A percentile compares a stretch with the other conserved stretches of the same genome.
Conservation (phyloP, 2,888 invertebrate species). For the Sclerodermus sp. region DNA sequence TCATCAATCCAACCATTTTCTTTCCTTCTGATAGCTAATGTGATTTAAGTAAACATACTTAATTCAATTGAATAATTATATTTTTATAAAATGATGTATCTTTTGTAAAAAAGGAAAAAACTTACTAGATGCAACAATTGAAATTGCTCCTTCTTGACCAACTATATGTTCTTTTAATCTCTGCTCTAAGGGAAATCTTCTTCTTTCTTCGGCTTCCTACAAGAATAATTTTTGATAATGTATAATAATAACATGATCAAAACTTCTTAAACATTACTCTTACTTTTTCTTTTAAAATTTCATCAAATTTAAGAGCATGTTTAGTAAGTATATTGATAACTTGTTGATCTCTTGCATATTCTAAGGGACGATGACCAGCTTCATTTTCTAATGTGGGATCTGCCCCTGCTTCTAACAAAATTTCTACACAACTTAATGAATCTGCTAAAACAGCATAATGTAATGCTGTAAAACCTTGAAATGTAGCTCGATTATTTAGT, state of each 20-base stretch:
- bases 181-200: constrained; percentile 81
- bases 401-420: constrained; percentile 73
- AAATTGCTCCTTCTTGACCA: constrained; percentile 82
- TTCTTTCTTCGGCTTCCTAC: constrained; percentile 75
- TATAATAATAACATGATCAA: not conserved
- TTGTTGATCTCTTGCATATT: constrained; percentile 71
- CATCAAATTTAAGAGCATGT: constrained; percentile 58
- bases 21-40: constrained; percentile 84
- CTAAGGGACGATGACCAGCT: constrained; percentile 73
- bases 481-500: constrained; percentile 73
- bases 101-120: constrained; percentile 10
- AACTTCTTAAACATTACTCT: not conserved
- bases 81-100: not conserved
- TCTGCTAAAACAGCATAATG: constrained; percentile 86
- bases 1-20: constrained; percentile 94
- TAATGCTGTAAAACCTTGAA: constrained; percentile 82
- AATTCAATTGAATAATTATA: not conserved
- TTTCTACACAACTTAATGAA: constrained; percentile 65
- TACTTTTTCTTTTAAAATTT: constrained; percentile 48
- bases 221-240: constrained; percentile 15
- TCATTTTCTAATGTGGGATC: constrained; percentile 77
- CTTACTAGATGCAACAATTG: constrained; percentile 73
- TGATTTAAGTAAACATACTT: too few species aligned
- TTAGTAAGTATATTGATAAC: constrained; percentile 67
- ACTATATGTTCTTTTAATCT: constrained; percentile 80